These are phyloP conservation scores for Leptoclinus maculatus DNA, from an alignment of 2,797 vertebrate genomes.

Conservation along the genomic window DNA sequence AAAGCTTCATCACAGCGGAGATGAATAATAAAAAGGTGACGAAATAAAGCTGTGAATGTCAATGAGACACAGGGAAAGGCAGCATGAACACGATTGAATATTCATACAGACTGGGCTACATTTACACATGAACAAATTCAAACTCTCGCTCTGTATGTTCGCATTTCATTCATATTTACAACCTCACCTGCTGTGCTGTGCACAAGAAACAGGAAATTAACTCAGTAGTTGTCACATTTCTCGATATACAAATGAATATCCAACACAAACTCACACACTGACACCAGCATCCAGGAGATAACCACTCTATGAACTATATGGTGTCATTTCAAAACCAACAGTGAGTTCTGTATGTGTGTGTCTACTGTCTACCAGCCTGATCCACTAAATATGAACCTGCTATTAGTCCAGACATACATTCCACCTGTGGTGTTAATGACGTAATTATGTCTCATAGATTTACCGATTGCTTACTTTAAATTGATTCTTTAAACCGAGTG, in stretches of 20 bases:
- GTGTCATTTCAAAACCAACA: conserved; percentile 21
- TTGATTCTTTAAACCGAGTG: neutral
- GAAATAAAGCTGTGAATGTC: conserved; percentile 5
- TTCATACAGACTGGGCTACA: neutral
- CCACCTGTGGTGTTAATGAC: neutral
- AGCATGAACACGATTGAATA: conserved; percentile 14
- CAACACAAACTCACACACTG: conserved; percentile 19
- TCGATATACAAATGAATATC: conserved; percentile 29
- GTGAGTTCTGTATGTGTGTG: neutral
- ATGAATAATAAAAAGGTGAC: neutral
- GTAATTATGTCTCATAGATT: neutral
- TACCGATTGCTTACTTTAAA: neutral
- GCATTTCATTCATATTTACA: conserved; percentile 15
- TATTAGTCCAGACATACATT: conserved; percentile 24
- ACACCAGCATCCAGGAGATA: conserved; percentile 23
- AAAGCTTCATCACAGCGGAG: neutral
- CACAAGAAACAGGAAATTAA: conserved; percentile 47
- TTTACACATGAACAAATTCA: conserved; percentile 6
- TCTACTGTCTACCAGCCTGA: neutral
- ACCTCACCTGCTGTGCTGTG: neutral
- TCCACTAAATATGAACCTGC: neutral
- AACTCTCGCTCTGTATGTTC: neutral
- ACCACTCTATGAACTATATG: conserved; percentile 16
- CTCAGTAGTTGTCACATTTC: conserved; percentile 23
- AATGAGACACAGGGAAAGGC: neutral